phyloP scores from a whole-genome alignment of 2,888 invertebrate genomes.

The Sesia apiformis region DNA sequence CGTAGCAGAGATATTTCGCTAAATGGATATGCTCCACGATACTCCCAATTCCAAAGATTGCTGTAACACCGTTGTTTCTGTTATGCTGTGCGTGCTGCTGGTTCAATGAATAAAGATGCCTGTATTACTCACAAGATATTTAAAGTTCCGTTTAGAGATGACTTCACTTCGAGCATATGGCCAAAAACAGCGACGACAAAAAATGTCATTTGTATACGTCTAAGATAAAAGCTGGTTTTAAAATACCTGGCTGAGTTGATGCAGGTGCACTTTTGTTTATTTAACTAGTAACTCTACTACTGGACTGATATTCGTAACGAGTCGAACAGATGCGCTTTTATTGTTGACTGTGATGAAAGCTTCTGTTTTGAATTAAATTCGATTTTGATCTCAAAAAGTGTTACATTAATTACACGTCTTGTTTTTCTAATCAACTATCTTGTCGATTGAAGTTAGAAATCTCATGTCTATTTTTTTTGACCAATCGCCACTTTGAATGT shows the following conservation, averaged over 20 bases:
- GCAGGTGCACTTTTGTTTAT: too few relatives aligned
- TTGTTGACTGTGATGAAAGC: not conserved
- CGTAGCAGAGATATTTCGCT: slow-evolving; percentile 21
- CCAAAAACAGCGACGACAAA: too few relatives aligned
- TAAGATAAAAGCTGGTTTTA: too few relatives aligned
- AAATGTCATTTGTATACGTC: too few relatives aligned
- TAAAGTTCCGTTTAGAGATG: not conserved
- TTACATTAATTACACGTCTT: not conserved
- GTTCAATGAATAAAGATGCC: slow-evolving; percentile 8
- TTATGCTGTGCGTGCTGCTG: slow-evolving; percentile 7
- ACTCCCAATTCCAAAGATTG: slow-evolving; percentile 12
- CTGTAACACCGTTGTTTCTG: slow-evolving; percentile 9
- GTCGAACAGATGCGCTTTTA: too few relatives aligned
- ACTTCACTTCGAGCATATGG: not conserved
- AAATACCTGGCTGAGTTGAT: too few relatives aligned
- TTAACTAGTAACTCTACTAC: too few relatives aligned
- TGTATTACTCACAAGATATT: slow-evolving; percentile 4
- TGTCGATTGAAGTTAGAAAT: not conserved
- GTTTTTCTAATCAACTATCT: not conserved
- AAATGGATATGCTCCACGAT: slow-evolving; percentile 18
- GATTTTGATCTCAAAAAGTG: not conserved
- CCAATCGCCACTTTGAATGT: not conserved
- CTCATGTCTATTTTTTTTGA: not conserved
- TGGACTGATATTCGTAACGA: too few relatives aligned
- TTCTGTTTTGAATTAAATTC: not conserved